phyloP scores from a whole-genome alignment of 2,888 invertebrate species.

The Sarcophaga subvicina region DNA sequence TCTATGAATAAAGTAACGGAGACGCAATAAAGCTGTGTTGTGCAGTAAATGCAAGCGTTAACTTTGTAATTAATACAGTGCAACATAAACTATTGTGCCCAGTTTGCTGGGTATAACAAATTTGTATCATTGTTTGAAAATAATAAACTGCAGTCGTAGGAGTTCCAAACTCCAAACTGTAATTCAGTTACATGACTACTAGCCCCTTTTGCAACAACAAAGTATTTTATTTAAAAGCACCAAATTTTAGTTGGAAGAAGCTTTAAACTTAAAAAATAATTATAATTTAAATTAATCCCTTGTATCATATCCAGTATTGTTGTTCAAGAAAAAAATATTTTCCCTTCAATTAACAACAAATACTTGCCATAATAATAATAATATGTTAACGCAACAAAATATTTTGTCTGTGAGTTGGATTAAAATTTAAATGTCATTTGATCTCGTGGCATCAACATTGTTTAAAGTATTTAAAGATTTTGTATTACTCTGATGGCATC shows the following conservation, averaged over 20 bases:
- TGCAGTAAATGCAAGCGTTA: too few species aligned
- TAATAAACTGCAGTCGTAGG: conserved; percentile 7
- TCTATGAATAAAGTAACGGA: too few species aligned
- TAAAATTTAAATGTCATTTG: conserved; percentile 49
- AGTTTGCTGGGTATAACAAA: conserved; percentile 1
- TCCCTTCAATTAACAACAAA: background rate
- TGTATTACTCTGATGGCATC: conserved; percentile 20
- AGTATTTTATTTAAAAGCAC: too few species aligned
- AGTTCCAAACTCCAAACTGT: conserved; percentile 2
- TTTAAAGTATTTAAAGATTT: conserved; percentile 51
- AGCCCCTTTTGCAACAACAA: too few species aligned
- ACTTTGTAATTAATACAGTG: too few species aligned
- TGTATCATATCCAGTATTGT: background rate
- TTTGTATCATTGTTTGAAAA: background rate
- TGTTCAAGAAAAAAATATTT: background rate
- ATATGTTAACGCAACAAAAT: conserved; percentile 1
- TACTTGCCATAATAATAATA: background rate
- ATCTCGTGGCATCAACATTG: conserved; percentile 34
- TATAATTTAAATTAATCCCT: background rate
- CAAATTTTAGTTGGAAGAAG: too few species aligned
- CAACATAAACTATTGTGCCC: too few species aligned
- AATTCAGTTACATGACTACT: conserved; percentile 20
- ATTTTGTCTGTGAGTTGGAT: conserved; percentile 34
- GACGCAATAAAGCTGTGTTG: too few species aligned
- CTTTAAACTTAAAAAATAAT: too few species aligned